Conservation (phyloP, 2,113 vertebrate genomes). For the Sylvicapra grimmia region DNA sequence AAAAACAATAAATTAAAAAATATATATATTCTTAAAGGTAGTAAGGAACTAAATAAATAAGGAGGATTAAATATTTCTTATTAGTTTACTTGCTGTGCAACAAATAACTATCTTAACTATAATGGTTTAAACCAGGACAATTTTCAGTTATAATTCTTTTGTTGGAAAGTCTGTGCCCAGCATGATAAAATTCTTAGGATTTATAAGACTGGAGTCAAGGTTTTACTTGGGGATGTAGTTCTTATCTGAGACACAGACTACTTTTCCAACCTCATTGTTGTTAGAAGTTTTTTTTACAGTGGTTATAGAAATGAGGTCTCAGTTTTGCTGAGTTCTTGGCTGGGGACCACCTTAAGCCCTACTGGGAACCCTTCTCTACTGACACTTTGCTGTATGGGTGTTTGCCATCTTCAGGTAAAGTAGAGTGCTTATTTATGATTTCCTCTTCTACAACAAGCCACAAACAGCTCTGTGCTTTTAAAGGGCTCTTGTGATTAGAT, state of each 20-base stretch:
- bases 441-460: background rate
- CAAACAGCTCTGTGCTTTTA: background rate
- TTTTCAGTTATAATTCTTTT: background rate
- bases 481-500: background rate
- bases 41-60: background rate
- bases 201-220: background rate
- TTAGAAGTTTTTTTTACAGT: background rate
- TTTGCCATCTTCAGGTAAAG: background rate
- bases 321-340: background rate
- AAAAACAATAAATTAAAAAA: background rate
- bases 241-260: background rate
- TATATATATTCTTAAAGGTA: background rate
- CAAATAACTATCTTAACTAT: background rate
- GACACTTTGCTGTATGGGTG: too few relatives aligned
- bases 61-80: background rate
- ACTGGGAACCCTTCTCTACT: background rate
- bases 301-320: background rate
- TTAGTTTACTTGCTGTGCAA: background rate
- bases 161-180: background rate
- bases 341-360: background rate
- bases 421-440: background rate
- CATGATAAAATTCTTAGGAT: background rate
- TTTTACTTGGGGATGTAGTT: background rate
- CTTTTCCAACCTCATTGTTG: background rate
- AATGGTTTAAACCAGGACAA: background rate